Evolutionary conservation across 2,888 invertebrate genomes (phyloP).

Genomic region (Cheilosia vernalis): DNA sequence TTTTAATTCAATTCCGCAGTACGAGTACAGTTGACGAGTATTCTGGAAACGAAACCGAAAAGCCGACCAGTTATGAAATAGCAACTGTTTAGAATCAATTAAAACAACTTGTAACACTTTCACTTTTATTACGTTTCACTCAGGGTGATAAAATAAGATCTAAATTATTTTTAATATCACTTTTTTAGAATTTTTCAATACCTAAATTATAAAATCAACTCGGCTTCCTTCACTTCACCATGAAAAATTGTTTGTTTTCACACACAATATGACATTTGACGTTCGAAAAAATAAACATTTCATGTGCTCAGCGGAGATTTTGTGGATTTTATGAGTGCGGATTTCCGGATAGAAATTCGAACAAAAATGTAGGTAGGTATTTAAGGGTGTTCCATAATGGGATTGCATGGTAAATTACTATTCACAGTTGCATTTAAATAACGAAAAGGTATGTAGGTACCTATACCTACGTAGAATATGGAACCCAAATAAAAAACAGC

Average conservation of each 20-base stretch:
- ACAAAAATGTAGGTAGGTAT: not conserved
- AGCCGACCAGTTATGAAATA: not conserved
- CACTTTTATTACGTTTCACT: constrained; percentile 4
- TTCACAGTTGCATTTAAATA: too few relatives aligned
- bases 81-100: not conserved
- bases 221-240: not conserved
- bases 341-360: constrained; percentile 13
- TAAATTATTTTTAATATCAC: constrained; percentile 1
- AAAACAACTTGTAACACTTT: not conserved
- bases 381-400: too few relatives aligned
- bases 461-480: too few relatives aligned
- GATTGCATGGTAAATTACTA: too few relatives aligned
- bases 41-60: not conserved
- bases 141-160: not conserved
- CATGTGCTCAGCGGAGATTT: constrained; percentile 4
- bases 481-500: too few relatives aligned
- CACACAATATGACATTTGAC: constrained; percentile 24
- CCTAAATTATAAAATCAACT: not conserved
- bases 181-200: constrained; percentile 18
- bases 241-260: constrained; percentile 19
- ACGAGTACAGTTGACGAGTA: not conserved
- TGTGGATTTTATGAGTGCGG: not conserved
- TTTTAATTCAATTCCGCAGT: not conserved
- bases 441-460: too few relatives aligned
- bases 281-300: constrained; percentile 44